Evolutionary conservation across 1,140 invertebrate species (phyloP).

Genomic region (Calephelis virginiensis): DNA sequence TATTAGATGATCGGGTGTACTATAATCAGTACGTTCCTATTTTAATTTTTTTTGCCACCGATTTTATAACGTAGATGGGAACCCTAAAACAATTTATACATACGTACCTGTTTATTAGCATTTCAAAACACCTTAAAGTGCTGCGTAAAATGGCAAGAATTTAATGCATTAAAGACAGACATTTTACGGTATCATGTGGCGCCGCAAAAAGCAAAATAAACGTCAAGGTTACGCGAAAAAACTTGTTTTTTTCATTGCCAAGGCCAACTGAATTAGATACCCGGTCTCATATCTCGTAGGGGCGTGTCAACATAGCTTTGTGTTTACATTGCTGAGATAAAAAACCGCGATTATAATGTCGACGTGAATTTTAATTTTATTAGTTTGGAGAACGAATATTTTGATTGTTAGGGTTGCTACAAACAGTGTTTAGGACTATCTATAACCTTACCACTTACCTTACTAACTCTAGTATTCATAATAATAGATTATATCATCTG

Average conservation of each 20-base stretch:
- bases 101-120: background rate
- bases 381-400: conserved; percentile 18
- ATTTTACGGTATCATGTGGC: conserved; percentile 15
- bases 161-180: conserved; percentile 14
- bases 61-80: no score
- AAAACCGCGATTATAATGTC: conserved; percentile 49
- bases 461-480: no score
- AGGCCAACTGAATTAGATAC: conserved; percentile 75
- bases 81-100: no score
- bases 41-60: no score
- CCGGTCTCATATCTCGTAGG: conserved; percentile 60
- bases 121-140: background rate
- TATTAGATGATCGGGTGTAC: no score
- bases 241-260: conserved; percentile 73
- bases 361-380: conserved; percentile 19
- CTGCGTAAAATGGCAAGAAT: background rate
- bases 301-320: conserved; percentile 63
- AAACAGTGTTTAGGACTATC: background rate
- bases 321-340: conserved; percentile 67
- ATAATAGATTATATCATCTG: no score
- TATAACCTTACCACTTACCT: background rate
- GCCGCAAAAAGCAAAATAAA: conserved; percentile 49
- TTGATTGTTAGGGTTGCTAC: conserved; percentile 2
- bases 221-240: conserved; percentile 59
- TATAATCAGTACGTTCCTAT: no score